phyloP scores from a whole-genome alignment of 2,888 invertebrate genomes.

The Hydraecia micacea region DNA sequence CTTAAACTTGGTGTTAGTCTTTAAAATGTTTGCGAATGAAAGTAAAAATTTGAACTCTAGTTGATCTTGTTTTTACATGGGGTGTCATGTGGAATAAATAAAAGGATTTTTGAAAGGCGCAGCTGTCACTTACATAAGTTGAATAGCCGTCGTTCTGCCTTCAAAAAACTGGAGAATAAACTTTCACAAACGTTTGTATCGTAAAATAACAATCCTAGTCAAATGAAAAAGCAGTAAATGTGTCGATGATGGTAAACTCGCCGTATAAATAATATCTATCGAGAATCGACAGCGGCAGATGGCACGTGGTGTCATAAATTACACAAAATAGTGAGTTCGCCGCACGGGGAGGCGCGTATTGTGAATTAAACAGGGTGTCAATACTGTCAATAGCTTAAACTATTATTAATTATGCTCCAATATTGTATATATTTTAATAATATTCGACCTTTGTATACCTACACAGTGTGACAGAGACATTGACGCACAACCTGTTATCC shows the following conservation, averaged over 20 bases:
- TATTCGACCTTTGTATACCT: not conserved
- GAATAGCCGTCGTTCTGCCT: not conserved
- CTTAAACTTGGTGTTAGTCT: not conserved
- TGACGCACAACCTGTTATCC: no score
- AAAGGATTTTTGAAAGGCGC: no score
- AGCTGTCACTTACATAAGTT: not conserved
- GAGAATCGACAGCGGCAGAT: conserved; percentile 57
- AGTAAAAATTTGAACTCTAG: not conserved
- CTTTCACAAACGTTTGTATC: not conserved
- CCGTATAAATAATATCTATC: conserved; percentile 51
- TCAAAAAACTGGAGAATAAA: not conserved
- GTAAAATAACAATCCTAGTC: conserved; percentile 12
- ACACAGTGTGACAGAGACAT: no score
- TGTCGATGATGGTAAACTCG: conserved; percentile 31
- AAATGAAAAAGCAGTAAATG: conserved; percentile 37
- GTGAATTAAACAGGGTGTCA: conserved; percentile 30
- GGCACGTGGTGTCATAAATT: conserved; percentile 57
- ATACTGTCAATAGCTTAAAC: conserved; percentile 14
- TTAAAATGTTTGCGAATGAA: no score
- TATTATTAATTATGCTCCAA: not conserved
- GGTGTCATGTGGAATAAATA: no score
- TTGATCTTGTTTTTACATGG: no score
- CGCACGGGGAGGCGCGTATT: conserved; percentile 25
- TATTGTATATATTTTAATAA: not conserved
- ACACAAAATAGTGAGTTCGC: conserved; percentile 41